Evolutionary conservation across 2,888 invertebrate species (phyloP).

Genomic region (Bellardia bayeri): DNA sequence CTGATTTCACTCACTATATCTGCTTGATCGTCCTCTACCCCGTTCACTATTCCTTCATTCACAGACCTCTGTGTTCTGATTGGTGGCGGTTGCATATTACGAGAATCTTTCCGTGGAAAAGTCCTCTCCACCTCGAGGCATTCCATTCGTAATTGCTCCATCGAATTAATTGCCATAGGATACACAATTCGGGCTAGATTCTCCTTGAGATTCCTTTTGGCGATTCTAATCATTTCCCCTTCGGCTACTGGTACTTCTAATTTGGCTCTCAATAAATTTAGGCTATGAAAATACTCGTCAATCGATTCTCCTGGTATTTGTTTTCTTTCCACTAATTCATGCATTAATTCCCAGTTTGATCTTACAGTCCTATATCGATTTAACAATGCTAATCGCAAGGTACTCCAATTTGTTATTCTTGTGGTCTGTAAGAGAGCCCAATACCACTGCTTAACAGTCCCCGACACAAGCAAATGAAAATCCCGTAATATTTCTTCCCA

Average conservation of each 20-base stretch:
- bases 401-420: background rate
- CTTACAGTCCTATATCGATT: background rate
- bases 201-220: conserved; percentile 35
- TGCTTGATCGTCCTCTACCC: too few species aligned
- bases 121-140: conserved; percentile 2
- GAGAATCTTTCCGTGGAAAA: background rate
- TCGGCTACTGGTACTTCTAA: conserved; percentile 7
- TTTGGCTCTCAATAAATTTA: conserved; percentile 14
- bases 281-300: conserved; percentile 28
- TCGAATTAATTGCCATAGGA: too few species aligned
- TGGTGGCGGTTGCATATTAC: background rate
- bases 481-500: conserved; percentile 1
- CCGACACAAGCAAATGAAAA: background rate
- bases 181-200: background rate
- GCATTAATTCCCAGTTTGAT: conserved; percentile 38
- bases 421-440: background rate
- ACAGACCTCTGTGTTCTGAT: background rate
- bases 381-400: background rate
- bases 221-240: conserved; percentile 35
- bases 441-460: background rate
- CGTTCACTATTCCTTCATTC: background rate
- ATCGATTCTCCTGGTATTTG: conserved; percentile 28
- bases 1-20: too few species aligned
- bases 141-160: too few species aligned
- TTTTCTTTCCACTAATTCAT: conserved; percentile 33